Percentiles rank a stretch among this genome's conserved stretches.
Conservation (phyloP, 2,113 vertebrate species). For the Fukomys damarensis region DNA sequence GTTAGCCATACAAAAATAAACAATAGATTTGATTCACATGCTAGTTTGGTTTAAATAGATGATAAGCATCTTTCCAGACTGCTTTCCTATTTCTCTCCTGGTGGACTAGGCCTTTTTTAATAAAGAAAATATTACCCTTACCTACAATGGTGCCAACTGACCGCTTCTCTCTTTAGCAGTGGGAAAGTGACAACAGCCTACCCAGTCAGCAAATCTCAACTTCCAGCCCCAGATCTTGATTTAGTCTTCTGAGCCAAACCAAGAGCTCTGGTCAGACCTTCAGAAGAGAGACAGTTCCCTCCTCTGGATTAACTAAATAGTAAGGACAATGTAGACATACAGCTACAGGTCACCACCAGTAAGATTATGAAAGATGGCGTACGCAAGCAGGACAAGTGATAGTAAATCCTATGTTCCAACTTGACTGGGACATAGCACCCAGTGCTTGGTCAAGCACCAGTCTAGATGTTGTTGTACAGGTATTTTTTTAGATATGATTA, state of each 20-base stretch:
- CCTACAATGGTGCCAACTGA: too few relatives aligned
- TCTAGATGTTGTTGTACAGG: not conserved
- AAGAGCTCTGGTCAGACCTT: not conserved
- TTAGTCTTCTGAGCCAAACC: not conserved
- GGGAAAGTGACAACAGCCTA: too few relatives aligned
- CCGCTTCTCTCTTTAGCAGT: not conserved
- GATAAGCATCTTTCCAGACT: fast-evolving
- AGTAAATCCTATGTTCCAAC: not conserved
- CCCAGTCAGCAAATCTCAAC: not conserved
- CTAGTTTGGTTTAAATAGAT: not conserved
- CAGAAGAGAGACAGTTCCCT: not conserved
- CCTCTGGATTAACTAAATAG: not conserved
- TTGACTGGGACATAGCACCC: not conserved
- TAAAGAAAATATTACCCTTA: not conserved
- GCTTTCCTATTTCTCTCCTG: not conserved
- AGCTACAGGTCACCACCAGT: fast-evolving
- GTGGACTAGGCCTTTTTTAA: not conserved
- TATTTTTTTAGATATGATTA: not conserved
- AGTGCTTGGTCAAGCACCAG: not conserved
- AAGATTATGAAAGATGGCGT: not conserved
- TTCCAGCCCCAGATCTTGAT: not conserved
- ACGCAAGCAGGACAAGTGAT: not conserved
- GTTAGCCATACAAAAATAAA: not conserved
- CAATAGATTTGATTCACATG: not conserved
- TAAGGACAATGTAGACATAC: not conserved